phyloP scores from a whole-genome alignment of 2,888 invertebrate species.

The Aphodius sticticus region DNA sequence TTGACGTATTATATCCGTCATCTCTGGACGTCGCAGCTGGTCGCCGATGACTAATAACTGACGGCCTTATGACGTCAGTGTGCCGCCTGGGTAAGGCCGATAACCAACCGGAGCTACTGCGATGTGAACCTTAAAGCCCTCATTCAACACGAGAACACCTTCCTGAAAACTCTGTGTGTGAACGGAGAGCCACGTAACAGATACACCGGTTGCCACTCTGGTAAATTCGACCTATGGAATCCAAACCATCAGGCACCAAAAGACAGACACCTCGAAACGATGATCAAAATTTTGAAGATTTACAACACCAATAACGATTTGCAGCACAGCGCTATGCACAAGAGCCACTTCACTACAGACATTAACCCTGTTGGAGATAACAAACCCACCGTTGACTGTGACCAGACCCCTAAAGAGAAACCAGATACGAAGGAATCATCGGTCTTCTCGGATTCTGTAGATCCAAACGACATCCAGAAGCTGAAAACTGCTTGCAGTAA shows the following conservation, averaged over 20 bases:
- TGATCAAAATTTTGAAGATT: slow-evolving; percentile 11
- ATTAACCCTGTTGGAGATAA: background rate
- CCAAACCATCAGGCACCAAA: background rate
- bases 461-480: slow-evolving; percentile 15
- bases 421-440: slow-evolving; percentile 7
- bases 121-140: slow-evolving; percentile 20
- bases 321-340: background rate
- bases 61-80: too few relatives aligned
- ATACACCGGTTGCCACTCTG: background rate
- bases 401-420: background rate
- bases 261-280: slow-evolving; percentile 9
- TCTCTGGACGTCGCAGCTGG: too few relatives aligned
- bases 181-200: background rate
- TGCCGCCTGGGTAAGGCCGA: too few relatives aligned
- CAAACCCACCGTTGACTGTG: background rate
- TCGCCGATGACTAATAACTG: too few relatives aligned
- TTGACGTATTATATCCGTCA: too few relatives aligned
- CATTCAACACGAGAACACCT: background rate
- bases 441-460: background rate
- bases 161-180: background rate
- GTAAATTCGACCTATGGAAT: slow-evolving; percentile 10
- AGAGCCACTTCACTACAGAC: background rate
- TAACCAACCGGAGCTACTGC: slow-evolving; percentile 8
- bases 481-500: slow-evolving; percentile 6
- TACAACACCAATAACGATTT: background rate